These are phyloP conservation scores for Sebastes nivosus DNA, from an alignment of 2,797 vertebrate genomes.

Conservation along the genomic window DNA sequence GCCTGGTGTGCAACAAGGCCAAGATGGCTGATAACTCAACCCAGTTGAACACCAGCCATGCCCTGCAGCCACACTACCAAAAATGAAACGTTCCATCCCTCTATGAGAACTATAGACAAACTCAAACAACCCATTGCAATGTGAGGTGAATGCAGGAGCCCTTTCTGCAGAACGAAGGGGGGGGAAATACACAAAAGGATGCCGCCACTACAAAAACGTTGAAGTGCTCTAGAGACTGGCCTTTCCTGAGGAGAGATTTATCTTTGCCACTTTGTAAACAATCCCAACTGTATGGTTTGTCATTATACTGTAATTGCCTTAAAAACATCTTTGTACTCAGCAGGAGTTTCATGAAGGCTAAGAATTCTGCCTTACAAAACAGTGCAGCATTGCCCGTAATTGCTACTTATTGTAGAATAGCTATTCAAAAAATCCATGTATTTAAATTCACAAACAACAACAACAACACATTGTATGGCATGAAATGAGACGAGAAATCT, in stretches of 20 bases:
- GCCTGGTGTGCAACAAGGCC: constrained; percentile 31
- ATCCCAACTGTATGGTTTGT: neutral
- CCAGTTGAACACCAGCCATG: constrained; percentile 51
- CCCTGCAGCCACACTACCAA: constrained; percentile 42
- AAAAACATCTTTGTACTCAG: constrained; percentile 5
- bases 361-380: neutral
- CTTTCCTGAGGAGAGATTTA: neutral
- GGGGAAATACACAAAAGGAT: neutral
- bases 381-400: neutral
- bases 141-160: constrained; percentile 2
- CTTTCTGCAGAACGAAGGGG: neutral
- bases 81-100: constrained; percentile 53
- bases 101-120: constrained; percentile 33
- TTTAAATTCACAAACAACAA: neutral
- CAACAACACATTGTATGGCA: neutral
- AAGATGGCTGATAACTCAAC: constrained; percentile 59
- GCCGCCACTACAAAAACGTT: neutral
- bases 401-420: neutral
- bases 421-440: neutral
- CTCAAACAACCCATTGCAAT: constrained; percentile 11
- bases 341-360: neutral
- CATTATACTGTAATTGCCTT: neutral
- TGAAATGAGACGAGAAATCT: neutral
- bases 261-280: neutral
- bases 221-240: neutral